Evolutionary conservation across 1,140 invertebrate species (phyloP).

Genomic region (Drosophila bifasciata): DNA sequence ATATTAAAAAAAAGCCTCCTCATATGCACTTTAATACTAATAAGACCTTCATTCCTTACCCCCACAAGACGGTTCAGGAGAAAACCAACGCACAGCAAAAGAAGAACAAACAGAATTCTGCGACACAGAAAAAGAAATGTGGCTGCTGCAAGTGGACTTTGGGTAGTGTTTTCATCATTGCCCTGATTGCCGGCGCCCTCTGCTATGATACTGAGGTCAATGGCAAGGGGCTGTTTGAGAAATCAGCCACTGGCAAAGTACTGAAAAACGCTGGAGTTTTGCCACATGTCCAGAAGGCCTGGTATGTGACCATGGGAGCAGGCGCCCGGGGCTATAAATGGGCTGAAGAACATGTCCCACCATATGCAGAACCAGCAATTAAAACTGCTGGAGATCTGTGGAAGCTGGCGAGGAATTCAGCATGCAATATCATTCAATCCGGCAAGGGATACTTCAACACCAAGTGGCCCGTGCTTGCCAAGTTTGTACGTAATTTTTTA

Average conservation of each 20-base stretch:
- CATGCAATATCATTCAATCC: slow-evolving; percentile 85
- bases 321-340: slow-evolving; percentile 86
- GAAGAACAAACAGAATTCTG: slow-evolving; percentile 69
- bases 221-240: slow-evolving; percentile 79
- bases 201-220: slow-evolving; percentile 80
- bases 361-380: slow-evolving; percentile 87
- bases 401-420: slow-evolving; percentile 85
- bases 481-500: slow-evolving; percentile 85
- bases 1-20: not conserved
- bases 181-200: slow-evolving; percentile 84
- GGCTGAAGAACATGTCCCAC: slow-evolving; percentile 88
- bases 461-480: slow-evolving; percentile 87
- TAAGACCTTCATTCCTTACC: not conserved
- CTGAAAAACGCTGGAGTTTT: slow-evolving; percentile 87
- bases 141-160: slow-evolving; percentile 86
- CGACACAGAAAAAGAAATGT: slow-evolving; percentile 76
- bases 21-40: not conserved
- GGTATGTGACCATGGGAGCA: slow-evolving; percentile 85
- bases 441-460: slow-evolving; percentile 84
- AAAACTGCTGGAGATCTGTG: slow-evolving; percentile 86
- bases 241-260: slow-evolving; percentile 85
- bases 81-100: slow-evolving; percentile 80
- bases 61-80: slow-evolving; percentile 63
- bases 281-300: slow-evolving; percentile 86
- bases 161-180: slow-evolving; percentile 85